Conservation (phyloP, 2,113 vertebrate species). For the Hystrix cristata region DNA sequence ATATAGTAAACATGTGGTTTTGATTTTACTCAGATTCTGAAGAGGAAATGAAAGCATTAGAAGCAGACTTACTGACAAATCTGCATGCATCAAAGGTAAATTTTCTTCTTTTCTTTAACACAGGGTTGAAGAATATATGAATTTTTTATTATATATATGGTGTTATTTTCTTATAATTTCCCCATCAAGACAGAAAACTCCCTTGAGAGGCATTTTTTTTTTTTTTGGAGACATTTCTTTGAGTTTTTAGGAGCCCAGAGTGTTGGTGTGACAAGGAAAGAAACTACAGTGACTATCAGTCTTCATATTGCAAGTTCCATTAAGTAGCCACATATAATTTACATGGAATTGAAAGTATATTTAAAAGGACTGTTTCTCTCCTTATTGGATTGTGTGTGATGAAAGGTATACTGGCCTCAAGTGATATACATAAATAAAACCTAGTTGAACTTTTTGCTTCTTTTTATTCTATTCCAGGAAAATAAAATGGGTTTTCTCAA, state of each 20-base stretch:
- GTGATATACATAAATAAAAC: conserved; percentile 56
- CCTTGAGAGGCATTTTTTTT: conserved; percentile 63
- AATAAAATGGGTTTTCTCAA: conserved; percentile 52
- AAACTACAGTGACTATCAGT: conserved; percentile 56
- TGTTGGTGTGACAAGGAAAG: conserved; percentile 76
- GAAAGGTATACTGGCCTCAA: conserved; percentile 80
- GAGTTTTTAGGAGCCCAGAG: conserved; percentile 78
- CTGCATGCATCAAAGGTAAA: conserved; percentile 95
- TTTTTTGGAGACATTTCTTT: conserved; percentile 43
- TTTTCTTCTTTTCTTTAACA: conserved; percentile 79
- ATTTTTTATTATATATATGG: conserved; percentile 78
- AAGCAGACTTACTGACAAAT: conserved; percentile 94
- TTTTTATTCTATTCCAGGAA: not conserved
- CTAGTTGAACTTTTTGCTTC: conserved; percentile 40
- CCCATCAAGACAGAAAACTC: conserved; percentile 70
- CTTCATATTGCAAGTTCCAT: conserved; percentile 71
- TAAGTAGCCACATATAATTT: conserved; percentile 76
- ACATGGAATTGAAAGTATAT: conserved; percentile 64
- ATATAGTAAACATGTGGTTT: conserved; percentile 85
- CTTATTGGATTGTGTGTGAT: conserved; percentile 47
- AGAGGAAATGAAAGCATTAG: conserved; percentile 93
- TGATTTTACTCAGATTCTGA: conserved; percentile 92
- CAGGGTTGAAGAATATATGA: conserved; percentile 64
- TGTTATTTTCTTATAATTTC: conserved; percentile 70
- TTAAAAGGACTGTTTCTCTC: conserved; percentile 71